Percentiles rank a stretch among this genome's conserved stretches.
Conservation (phyloP, 2,113 vertebrate species). For the Nycticorax nycticorax region DNA sequence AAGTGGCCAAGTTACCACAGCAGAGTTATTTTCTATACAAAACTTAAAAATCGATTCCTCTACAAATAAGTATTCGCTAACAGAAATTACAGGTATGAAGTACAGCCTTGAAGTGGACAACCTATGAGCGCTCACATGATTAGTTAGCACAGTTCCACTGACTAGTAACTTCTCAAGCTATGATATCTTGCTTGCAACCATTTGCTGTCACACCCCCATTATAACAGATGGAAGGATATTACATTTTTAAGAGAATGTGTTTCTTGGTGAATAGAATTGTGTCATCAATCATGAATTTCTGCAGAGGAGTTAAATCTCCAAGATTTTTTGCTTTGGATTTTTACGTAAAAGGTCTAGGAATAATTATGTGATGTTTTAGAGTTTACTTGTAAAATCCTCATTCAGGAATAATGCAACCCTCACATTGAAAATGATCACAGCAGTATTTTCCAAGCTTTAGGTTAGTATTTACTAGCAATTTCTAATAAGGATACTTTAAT, state of each 20-base stretch:
- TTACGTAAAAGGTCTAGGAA: not conserved
- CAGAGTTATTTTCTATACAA: not conserved
- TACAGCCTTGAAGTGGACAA: not conserved
- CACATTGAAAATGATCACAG: not conserved
- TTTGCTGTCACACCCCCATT: not conserved
- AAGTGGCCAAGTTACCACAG: not conserved
- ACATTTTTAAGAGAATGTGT: not conserved
- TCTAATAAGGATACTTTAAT: not conserved
- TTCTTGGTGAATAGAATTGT: not conserved
- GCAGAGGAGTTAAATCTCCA: not conserved
- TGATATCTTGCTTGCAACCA: not conserved
- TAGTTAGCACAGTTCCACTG: not conserved
- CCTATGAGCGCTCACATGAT: not conserved
- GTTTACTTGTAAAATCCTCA: not conserved
- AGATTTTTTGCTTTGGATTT: not conserved
- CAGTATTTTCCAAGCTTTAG: not conserved
- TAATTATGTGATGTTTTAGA: not conserved
- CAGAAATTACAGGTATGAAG: not conserved
- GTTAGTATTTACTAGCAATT: not conserved
- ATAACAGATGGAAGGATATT: not conserved
- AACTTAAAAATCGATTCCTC: not conserved
- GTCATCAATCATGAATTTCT: not conserved
- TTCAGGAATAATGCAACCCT: not conserved
- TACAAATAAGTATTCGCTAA: not conserved
- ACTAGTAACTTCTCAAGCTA: not conserved